phyloP scores from a whole-genome alignment of 2,113 vertebrate species.

The Thalassoma bifasciatum region DNA sequence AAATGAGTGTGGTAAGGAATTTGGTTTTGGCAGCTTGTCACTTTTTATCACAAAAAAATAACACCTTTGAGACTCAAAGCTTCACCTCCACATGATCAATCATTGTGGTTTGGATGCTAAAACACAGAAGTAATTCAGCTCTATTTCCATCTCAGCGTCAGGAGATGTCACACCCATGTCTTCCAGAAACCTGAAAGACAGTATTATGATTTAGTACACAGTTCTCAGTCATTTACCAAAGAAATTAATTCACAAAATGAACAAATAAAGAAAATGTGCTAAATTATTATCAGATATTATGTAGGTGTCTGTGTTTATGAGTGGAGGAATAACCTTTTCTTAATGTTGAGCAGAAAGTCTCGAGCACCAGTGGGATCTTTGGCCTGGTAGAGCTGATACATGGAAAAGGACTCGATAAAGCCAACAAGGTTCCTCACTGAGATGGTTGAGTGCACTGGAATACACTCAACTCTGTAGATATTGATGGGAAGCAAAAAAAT shows the following conservation, averaged over 20 bases:
- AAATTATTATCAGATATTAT: not conserved
- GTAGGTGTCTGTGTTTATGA: not conserved
- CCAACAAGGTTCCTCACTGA: constrained; percentile 77
- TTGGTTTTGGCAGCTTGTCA: too few relatives aligned
- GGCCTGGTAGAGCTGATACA: constrained; percentile 79
- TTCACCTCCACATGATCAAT: not conserved
- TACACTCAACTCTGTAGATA: constrained; percentile 79
- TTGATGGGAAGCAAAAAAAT: too few relatives aligned
- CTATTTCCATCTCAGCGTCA: constrained; percentile 65
- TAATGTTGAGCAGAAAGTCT: constrained; percentile 74
- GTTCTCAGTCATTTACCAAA: not conserved
- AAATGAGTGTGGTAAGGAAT: too few relatives aligned
- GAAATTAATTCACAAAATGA: not conserved
- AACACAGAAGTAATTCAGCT: constrained; percentile 72
- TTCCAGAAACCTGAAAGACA: constrained; percentile 68
- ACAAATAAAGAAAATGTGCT: not conserved
- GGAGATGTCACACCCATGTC: constrained; percentile 77
- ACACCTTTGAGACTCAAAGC: too few relatives aligned
- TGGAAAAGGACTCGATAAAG: constrained; percentile 81
- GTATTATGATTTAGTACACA: not conserved
- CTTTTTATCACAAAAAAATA: too few relatives aligned
- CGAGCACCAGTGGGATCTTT: constrained; percentile 74
- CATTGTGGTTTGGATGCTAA: constrained; percentile 76
- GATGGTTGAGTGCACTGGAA: constrained; percentile 69
- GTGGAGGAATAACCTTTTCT: constrained; percentile 76